phyloP scores from a whole-genome alignment of 2,888 invertebrate genomes.

The Saturnia japonica region DNA sequence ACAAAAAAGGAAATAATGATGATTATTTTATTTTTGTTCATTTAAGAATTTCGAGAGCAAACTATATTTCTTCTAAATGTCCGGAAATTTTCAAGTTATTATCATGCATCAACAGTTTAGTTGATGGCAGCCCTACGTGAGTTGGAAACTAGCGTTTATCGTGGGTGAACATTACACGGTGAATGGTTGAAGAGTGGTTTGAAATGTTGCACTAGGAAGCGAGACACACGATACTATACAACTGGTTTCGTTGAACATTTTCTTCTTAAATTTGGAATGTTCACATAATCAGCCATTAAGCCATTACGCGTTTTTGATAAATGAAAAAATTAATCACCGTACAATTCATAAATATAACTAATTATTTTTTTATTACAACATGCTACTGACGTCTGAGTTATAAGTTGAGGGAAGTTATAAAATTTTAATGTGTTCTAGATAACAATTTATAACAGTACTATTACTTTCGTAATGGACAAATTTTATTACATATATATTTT shows the following conservation, averaged over 20 bases:
- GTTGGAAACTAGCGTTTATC: slow-evolving; percentile 20
- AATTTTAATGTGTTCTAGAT: not conserved
- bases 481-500: not conserved
- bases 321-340: slow-evolving; percentile 23
- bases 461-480: not conserved
- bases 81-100: too few relatives aligned
- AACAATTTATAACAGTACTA: not conserved
- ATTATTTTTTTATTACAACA: slow-evolving; percentile 7
- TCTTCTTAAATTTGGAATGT: slow-evolving; percentile 31
- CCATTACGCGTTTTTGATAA: not conserved
- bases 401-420: not conserved
- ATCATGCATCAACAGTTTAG: too few relatives aligned
- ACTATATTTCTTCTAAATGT: too few relatives aligned
- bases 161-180: slow-evolving; percentile 32
- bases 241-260: slow-evolving; percentile 40
- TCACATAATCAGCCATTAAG: slow-evolving; percentile 40
- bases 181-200: slow-evolving; percentile 38
- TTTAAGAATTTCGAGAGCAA: too few relatives aligned
- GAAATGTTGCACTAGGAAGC: slow-evolving; percentile 48
- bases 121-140: too few relatives aligned
- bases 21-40: too few relatives aligned
- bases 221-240: slow-evolving; percentile 19
- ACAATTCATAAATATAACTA: slow-evolving; percentile 13
- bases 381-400: not conserved
- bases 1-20: too few relatives aligned